phyloP scores from a whole-genome alignment of 2,797 vertebrate species.

The Okamejei kenojei region DNA sequence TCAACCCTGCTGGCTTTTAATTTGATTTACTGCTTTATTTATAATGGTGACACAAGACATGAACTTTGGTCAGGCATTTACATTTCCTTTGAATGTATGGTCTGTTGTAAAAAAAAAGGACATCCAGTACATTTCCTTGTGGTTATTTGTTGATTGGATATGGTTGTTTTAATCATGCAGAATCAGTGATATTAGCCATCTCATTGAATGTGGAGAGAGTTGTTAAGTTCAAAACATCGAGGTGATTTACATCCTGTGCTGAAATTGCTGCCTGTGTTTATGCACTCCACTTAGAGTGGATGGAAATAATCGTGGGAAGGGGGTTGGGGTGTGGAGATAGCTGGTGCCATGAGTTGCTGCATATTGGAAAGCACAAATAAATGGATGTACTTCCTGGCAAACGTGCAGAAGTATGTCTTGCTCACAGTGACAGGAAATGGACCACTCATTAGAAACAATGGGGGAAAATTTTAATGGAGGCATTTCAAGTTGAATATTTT shows the following conservation, averaged over 20 bases:
- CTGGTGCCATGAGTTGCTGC: conserved; percentile 44
- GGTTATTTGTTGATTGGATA: conserved; percentile 42
- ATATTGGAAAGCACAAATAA: conserved; percentile 50
- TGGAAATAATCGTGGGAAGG: conserved; percentile 42
- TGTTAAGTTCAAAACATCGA: conserved; percentile 45
- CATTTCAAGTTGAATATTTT: conserved; percentile 38
- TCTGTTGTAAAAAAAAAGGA: conserved; percentile 32
- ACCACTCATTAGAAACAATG: conserved; percentile 49
- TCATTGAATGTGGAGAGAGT: conserved; percentile 40
- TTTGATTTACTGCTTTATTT: conserved; percentile 41
- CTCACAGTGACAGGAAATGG: conserved; percentile 49
- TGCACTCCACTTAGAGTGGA: conserved; percentile 42
- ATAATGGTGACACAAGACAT: conserved; percentile 16
- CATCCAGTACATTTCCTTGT: conserved; percentile 45
- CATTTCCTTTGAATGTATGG: conserved; percentile 34
- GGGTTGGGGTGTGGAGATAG: conserved; percentile 49
- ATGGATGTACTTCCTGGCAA: conserved; percentile 49
- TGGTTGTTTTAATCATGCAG: conserved; percentile 46
- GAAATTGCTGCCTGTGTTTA: conserved; percentile 42
- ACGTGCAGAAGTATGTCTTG: conserved; percentile 45
- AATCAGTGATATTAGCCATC: conserved; percentile 45
- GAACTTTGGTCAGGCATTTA: conserved; percentile 40
- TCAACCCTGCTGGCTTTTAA: conserved; percentile 45
- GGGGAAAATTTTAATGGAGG: conserved; percentile 49
- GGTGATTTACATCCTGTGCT: conserved; percentile 45